These are phyloP conservation scores for Anodontia alba DNA, from an alignment of 2,888 invertebrate genomes.

Conservation along the genomic window DNA sequence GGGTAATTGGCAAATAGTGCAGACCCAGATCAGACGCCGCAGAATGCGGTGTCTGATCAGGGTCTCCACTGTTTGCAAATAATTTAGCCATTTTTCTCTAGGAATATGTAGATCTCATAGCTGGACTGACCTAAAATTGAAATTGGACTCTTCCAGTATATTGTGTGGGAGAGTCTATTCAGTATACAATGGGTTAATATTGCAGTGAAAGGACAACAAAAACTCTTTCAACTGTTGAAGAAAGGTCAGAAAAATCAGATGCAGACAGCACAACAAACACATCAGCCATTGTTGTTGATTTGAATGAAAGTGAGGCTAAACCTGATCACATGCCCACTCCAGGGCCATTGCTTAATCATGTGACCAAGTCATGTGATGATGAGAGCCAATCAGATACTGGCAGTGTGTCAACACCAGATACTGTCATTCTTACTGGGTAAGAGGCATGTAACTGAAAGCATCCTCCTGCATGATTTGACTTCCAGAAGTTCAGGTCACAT, in stretches of 20 bases:
- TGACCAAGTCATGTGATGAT: constrained; percentile 51
- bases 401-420: constrained; percentile 74
- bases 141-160: too few relatives aligned
- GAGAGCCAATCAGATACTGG: constrained; percentile 66
- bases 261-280: not conserved
- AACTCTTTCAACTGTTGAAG: constrained; percentile 28
- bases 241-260: constrained; percentile 17
- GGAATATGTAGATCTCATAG: too few relatives aligned
- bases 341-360: constrained; percentile 16
- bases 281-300: not conserved
- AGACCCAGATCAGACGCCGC: too few relatives aligned
- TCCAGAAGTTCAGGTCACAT: too few relatives aligned
- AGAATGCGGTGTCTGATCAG: too few relatives aligned
- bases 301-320: constrained; percentile 31
- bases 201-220: not conserved
- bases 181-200: not conserved
- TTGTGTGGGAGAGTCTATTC: too few relatives aligned
- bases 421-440: constrained; percentile 72
- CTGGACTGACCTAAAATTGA: too few relatives aligned
- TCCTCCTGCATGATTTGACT: not conserved
- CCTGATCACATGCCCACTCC: not conserved
- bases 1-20: too few relatives aligned
- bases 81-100: too few relatives aligned
- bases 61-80: too few relatives aligned
- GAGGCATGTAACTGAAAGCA: constrained; percentile 40